Evolutionary conservation across 2,888 invertebrate genomes (phyloP).

Genomic region (Agrochola circellaris): DNA sequence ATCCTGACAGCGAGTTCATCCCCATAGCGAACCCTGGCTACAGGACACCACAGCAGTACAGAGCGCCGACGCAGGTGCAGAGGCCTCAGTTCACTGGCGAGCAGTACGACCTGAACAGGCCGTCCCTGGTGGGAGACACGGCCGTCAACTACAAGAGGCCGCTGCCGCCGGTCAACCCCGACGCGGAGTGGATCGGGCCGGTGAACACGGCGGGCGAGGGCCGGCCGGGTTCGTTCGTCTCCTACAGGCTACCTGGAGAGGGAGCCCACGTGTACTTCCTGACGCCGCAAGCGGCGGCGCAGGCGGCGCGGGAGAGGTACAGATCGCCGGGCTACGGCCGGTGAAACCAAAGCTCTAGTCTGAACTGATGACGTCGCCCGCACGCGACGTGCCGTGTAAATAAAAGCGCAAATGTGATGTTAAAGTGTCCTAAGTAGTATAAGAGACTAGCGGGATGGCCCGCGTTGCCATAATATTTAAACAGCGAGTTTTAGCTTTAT

Average conservation of each 20-base stretch:
- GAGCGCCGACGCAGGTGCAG: slow-evolving; percentile 78
- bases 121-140: slow-evolving; percentile 86
- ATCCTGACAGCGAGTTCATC: slow-evolving; percentile 93
- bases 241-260: slow-evolving; percentile 94
- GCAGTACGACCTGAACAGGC: slow-evolving; percentile 85
- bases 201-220: slow-evolving; percentile 87
- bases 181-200: slow-evolving; percentile 91
- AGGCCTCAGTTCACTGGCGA: slow-evolving; percentile 83
- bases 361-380: slow-evolving; percentile 80
- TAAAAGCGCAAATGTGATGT: slow-evolving; percentile 91
- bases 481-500: slow-evolving; percentile 71
- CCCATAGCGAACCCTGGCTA: slow-evolving; percentile 88
- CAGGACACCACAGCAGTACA: slow-evolving; percentile 81
- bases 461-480: slow-evolving; percentile 90
- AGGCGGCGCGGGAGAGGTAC: slow-evolving; percentile 81
- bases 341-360: slow-evolving; percentile 90
- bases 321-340: slow-evolving; percentile 85
- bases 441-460: slow-evolving; percentile 86
- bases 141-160: slow-evolving; percentile 91
- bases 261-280: slow-evolving; percentile 95
- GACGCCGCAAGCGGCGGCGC: slow-evolving; percentile 92
- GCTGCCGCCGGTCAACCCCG: slow-evolving; percentile 89
- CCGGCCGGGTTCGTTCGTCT: slow-evolving; percentile 92
- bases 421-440: slow-evolving; percentile 90
- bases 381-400: slow-evolving; percentile 83